A percentile compares a stretch with the other conserved stretches of the same genome.
phyloP scores from a whole-genome alignment of 2,888 invertebrate genomes.

The Oligia strigilis region DNA sequence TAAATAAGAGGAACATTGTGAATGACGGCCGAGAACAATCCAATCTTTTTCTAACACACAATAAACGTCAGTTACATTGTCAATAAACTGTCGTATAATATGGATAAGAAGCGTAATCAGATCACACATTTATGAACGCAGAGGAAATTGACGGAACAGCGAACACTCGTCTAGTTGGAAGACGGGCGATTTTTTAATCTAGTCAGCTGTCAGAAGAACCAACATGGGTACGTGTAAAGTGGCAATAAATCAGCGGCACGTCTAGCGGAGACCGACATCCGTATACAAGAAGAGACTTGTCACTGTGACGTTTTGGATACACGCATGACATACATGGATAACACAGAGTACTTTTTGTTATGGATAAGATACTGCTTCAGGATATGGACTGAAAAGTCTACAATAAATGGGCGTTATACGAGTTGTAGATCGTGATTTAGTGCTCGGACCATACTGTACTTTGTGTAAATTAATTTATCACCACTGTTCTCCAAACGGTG shows the following conservation, averaged over 20 bases:
- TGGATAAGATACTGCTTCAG: conserved; percentile 8
- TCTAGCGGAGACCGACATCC: conserved; percentile 56
- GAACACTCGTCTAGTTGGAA: conserved; percentile 38
- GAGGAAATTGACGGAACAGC: conserved; percentile 37
- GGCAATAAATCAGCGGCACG: conserved; percentile 57
- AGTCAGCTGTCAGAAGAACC: conserved; percentile 47
- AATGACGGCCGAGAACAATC: conserved; percentile 4
- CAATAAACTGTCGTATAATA: conserved; percentile 27
- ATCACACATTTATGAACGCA: conserved; percentile 41
- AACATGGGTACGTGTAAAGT: conserved; percentile 57
- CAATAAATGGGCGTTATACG: background rate
- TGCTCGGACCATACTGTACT: no score
- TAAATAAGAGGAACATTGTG: background rate
- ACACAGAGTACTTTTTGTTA: no score
- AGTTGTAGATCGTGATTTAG: no score
- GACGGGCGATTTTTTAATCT: conserved; percentile 58
- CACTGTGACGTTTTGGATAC: conserved; percentile 40
- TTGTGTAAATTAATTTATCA: no score
- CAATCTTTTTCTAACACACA: background rate
- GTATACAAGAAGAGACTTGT: conserved; percentile 49
- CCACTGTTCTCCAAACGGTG: no score
- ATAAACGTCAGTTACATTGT: conserved; percentile 12
- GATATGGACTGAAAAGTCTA: background rate
- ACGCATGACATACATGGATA: background rate
- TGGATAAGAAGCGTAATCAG: conserved; percentile 17